A percentile compares a stretch with the other conserved stretches of the same genome.
phyloP scores from a whole-genome alignment of 2,113 vertebrate species.

The Sinocyclocheilus grahami region DNA sequence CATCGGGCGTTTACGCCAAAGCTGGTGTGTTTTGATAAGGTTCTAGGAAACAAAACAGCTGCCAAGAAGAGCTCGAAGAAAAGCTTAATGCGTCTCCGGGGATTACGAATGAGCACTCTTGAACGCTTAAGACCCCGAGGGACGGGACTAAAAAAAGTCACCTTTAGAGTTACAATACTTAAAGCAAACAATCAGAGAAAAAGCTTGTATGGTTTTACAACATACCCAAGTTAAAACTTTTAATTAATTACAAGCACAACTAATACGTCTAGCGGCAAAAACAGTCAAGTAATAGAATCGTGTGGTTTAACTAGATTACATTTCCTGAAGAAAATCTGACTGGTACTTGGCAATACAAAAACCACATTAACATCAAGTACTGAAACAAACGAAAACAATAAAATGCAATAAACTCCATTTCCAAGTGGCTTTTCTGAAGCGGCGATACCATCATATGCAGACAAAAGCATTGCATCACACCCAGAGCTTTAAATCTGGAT shows the following conservation, averaged over 20 bases:
- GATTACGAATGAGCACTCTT: neutral
- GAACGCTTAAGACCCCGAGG: neutral
- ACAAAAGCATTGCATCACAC: neutral
- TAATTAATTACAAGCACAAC: neutral
- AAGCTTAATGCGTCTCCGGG: slow-evolving; percentile 19
- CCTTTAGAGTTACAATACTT: too few relatives aligned
- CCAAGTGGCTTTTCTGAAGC: neutral
- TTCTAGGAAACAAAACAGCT: slow-evolving; percentile 35
- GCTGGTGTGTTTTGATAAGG: slow-evolving; percentile 30
- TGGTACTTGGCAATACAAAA: neutral
- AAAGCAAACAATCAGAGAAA: slow-evolving; percentile 9
- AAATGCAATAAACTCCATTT: neutral
- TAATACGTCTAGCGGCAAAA: neutral
- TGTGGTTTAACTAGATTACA: slow-evolving; percentile 1
- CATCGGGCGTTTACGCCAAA: neutral
- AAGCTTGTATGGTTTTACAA: neutral
- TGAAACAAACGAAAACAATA: neutral
- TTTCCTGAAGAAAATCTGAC: neutral
- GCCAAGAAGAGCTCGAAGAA: slow-evolving; percentile 37
- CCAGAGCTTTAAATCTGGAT: slow-evolving; percentile 33
- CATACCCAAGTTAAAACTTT: neutral
- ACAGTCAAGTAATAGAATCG: neutral
- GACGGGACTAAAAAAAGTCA: neutral
- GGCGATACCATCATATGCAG: neutral
- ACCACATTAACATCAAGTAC: neutral